Evolutionary conservation across 2,113 vertebrate species (phyloP), one percentile per base, ranked within the genome.

Genomic region (Eurystomus gularis): DNA sequence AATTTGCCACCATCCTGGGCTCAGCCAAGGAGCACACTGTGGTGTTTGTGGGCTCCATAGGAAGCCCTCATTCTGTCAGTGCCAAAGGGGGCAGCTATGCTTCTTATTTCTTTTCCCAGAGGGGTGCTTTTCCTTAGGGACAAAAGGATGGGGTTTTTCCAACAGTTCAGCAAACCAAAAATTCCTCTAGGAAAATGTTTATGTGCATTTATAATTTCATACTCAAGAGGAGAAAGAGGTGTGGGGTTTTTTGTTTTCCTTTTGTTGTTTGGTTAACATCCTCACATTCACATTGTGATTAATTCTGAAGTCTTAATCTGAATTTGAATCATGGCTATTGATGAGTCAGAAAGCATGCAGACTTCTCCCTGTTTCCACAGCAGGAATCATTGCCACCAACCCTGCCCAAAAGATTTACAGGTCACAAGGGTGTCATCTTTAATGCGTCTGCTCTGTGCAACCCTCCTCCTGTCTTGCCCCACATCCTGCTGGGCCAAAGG

Each of bases 341-440:
- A 89, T 81, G 91, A 88, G 91, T 95, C 84, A 95, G 95, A 96
- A 95, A 96, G 96, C 97, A 97, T 97, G 95, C 97, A 97, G 93
- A 90, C 75, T 72, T 85, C 61, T 90, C 81, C 90, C 93, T 77
- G 69, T 90, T 92, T 82, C 89, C 80, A 85, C 51, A 68, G 88
- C 72, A 85, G 91, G 80, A 40, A 95, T 93, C 58, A 55, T 71
- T 75, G 88, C 84, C 73, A 87, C 84, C 79, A 90, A 65, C 65
- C 61, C 64, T 86, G 19, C 94, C 61, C 86, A 60, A n/a, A 5
- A 96, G 84, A 92, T 78, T 91, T 92, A 92, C 82, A 90, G 86
- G 68, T 95, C 83, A 90, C 76, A 94, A 83, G 72, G 61, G 66
- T 86, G 60, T 72, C 82, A 83, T 76, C 92, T 95, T 85, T 87